These are phyloP conservation scores for Ophraella communa DNA, from an alignment of 2,888 invertebrate genomes.

Conservation along the genomic window DNA sequence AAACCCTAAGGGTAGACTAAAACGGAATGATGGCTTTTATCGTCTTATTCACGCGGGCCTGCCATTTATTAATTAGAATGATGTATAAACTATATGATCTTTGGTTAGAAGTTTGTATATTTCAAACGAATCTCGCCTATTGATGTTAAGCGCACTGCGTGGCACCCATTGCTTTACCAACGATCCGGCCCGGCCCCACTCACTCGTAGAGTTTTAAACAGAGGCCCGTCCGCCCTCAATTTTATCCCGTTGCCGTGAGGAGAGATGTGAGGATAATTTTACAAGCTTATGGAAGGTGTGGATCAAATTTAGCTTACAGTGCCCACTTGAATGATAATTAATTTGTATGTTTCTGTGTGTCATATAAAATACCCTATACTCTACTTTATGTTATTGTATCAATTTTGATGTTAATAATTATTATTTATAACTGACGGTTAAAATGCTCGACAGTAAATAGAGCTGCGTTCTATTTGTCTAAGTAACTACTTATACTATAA, in stretches of 20 bases:
- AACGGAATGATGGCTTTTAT: slow-evolving; percentile 50
- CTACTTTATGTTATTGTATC: no score
- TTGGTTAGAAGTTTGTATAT: slow-evolving; percentile 51
- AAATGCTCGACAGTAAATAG: no score
- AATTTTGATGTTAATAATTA: no score
- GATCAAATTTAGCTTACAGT: slow-evolving; percentile 36
- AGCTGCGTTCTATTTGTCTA: no score
- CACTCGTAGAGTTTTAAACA: slow-evolving; percentile 41
- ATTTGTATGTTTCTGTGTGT: no score
- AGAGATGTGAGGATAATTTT: slow-evolving; percentile 32
- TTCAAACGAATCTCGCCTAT: slow-evolving; percentile 52
- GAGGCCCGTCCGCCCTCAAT: slow-evolving; percentile 36
- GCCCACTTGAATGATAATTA: slow-evolving; percentile 40
- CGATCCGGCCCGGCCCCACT: slow-evolving; percentile 11
- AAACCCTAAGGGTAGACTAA: slow-evolving; percentile 41
- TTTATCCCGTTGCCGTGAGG: no score
- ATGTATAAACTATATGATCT: slow-evolving; percentile 55
- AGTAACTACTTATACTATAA: no score
- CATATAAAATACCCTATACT: no score
- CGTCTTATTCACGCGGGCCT: slow-evolving; percentile 49
- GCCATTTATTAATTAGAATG: slow-evolving; percentile 60
- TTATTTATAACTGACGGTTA: no score
- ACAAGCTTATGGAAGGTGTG: slow-evolving; percentile 36
- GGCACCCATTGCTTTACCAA: slow-evolving; percentile 33
- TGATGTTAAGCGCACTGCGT: slow-evolving; percentile 46